These are phyloP conservation scores for Podargus strigoides DNA, from an alignment of 2,797 vertebrate genomes.

Conservation along the genomic window DNA sequence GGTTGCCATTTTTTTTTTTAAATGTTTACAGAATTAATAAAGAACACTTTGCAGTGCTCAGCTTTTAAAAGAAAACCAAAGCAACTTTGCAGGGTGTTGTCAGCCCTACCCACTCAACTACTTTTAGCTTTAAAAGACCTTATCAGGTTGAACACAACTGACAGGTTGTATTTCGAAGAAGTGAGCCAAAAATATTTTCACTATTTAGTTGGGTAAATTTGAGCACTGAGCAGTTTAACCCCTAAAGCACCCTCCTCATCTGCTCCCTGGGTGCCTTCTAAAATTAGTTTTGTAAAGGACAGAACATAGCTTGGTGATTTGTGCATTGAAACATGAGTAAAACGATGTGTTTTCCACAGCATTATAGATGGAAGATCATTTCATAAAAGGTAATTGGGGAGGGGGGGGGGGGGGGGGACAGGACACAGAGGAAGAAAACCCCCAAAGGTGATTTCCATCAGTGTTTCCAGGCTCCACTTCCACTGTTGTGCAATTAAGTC, in stretches of 20 bases:
- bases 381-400: not conserved
- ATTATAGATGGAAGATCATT: not conserved
- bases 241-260: not conserved
- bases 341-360: not conserved
- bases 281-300: not conserved
- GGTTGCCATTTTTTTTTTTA: not conserved
- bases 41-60: not conserved
- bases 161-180: slow-evolving; percentile 57
- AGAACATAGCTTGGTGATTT: not conserved
- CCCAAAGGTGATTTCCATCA: slow-evolving; percentile 1
- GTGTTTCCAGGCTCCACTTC: not conserved
- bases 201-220: not conserved
- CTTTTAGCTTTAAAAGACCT: slow-evolving; percentile 8
- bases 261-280: rapidly evolving
- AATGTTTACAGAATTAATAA: not conserved
- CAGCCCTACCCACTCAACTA: not conserved
- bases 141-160: slow-evolving; percentile 39
- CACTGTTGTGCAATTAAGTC: not conserved
- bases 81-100: not conserved
- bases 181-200: slow-evolving; percentile 33
- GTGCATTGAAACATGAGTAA: not conserved
- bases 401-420: not conserved
- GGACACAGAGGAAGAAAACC: not conserved
- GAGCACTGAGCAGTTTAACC: not conserved
- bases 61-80: not conserved